Base-by-base conservation (phyloP, 2,888 invertebrate species). In the Willowsia nigromaculata region DNA sequence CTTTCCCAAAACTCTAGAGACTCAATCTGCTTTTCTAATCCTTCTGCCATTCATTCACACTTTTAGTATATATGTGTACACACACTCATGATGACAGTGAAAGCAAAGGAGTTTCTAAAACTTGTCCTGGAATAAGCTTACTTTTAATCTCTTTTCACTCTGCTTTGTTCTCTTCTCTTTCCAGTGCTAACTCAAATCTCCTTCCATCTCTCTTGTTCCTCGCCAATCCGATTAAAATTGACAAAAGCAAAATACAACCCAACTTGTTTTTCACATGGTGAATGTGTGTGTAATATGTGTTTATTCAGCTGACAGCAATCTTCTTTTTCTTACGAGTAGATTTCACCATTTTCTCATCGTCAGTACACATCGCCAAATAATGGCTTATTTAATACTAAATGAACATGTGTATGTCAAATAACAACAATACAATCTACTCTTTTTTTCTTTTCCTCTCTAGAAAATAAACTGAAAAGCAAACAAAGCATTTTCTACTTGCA, bases 141-240 rank as follows among this genome's bases (percentile, higher is more conserved):
- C 53, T 53, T 53, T 53, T 53, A 53, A 53, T 53, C 53, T 53
- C 53, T 53, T n/a, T 50, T 50, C 50, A 27, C 1, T 59, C 25
- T 59, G 3, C 7, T 65, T 65, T 27, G 65, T 33, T 65, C 27
- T 27, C 65, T 65, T 25, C 22, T 65, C 65, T 33, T 25, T 65
- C 65, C 18, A 2, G 4, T 25, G 1, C 59, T 4, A 18, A 27
- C 27, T 27, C 59, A 7, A 53, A 22, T 65, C 30, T 25, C 33
- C 6, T 7, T 27, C 25, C 22, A 7, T 33, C 33, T 65, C 27
- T 27, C 11, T 30, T 33, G 30, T 30, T 27, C 15, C 65, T 65
- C 15, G 4, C 30, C 65, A 65, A 65, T 65, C 65, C 65, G 65
- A 65, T 65, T 65, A 65, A 65, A 65, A 33, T 65, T 65, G 65